Evolutionary conservation across 2,888 invertebrate species (phyloP), one percentile per base, ranked within the genome.

Genomic region (Pollenia amentaria): DNA sequence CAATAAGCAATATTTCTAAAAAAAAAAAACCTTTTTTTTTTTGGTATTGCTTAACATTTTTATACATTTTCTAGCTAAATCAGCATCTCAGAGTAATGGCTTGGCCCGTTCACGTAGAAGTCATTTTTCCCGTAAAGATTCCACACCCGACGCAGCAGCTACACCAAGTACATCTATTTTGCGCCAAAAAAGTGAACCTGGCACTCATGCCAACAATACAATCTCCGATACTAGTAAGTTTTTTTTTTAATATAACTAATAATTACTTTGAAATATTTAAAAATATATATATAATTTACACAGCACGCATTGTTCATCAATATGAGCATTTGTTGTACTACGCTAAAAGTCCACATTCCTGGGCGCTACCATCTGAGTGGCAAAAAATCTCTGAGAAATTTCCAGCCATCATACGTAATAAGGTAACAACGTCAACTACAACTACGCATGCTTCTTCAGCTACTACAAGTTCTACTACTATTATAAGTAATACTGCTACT

Each of bases 81-180:
- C 89, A 70, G 85, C 87, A 84, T 88, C 89, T 29, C 89, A 90
- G 80, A 90, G 89, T 53, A 91, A 93, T 89, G 93, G 93, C 2
- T 84, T 93, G 77, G 92, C 93, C 38, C 92, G 93, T 78, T 93
- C 93, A 4, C 91, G 93, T 40, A 91, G 93, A 86, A 93, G 93
- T 89, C 93, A 93, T 86, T 93, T 93, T 85, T 93, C 93, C 29
- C 92, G 93, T 48, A 93, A 93, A 89, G 93, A 93, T 87, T 93
- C 93, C 11, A 92, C 92, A 40, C 92, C 93, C 16, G 93, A 93
- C 87, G 88, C 89, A 55, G 88, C 89, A 46, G 82, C 70, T 64
- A 86, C 87, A 3, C 89, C 89, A 81, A 89, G 88, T 44, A 72
- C 86, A 42, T 73, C 84, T 57, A 42, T 73, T 40, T 55, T 84